Conservation (phyloP, 2,888 invertebrate genomes). For the Chaetoderma sp. region DNA sequence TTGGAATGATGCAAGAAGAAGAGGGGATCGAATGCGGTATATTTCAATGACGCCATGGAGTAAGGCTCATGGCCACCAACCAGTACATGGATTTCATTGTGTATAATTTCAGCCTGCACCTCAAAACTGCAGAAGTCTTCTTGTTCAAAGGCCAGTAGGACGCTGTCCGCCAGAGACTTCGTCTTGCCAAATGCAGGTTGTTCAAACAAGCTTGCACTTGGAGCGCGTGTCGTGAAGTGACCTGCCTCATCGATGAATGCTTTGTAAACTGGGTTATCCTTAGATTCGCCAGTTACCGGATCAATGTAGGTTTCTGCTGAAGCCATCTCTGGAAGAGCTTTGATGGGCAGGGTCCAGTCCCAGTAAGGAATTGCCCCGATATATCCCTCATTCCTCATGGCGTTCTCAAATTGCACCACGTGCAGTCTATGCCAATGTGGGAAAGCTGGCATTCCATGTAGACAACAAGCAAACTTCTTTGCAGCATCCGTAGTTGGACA, state of each 20-base stretch:
- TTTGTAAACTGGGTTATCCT: conserved; percentile 16
- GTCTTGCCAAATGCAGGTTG: conserved; percentile 33
- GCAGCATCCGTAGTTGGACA: conserved; percentile 37
- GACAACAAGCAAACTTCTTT: conserved; percentile 38
- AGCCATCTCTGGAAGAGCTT: conserved; percentile 18
- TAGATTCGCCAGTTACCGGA: conserved; percentile 6
- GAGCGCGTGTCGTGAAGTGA: conserved; percentile 8
- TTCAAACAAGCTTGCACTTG: conserved; percentile 25
- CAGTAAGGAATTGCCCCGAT: conserved; percentile 29
- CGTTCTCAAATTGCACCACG: conserved; percentile 30
- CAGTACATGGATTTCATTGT: conserved; percentile 39
- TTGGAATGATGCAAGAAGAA: conserved; percentile 38
- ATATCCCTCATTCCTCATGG: background rate
- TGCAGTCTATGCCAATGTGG: conserved; percentile 42
- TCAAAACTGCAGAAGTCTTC: conserved; percentile 39
- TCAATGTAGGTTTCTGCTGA: conserved; percentile 12
- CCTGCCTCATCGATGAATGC: conserved; percentile 13
- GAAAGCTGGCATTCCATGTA: conserved; percentile 40
- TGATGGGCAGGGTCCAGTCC: conserved; percentile 31
- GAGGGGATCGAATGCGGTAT: conserved; percentile 39
- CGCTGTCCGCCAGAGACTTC: conserved; percentile 32
- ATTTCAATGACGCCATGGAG: conserved; percentile 38
- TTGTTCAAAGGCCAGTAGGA: conserved; percentile 35
- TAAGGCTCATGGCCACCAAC: conserved; percentile 35
- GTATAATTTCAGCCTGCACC: conserved; percentile 38